Conservation (phyloP, 1,140 invertebrate species). For the Sogatella furcifera region DNA sequence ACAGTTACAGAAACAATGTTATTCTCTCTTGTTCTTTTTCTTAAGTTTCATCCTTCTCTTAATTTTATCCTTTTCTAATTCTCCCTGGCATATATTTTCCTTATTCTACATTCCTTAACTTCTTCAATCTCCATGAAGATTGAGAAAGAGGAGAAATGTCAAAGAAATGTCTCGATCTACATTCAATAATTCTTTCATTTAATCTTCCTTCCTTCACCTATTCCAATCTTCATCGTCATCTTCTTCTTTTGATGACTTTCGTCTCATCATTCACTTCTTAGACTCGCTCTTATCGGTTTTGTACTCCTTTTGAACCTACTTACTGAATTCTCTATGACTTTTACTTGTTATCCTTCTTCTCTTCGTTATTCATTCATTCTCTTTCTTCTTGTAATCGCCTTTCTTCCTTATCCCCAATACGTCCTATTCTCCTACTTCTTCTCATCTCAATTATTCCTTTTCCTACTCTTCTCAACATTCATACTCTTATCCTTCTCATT, state of each 20-base stretch:
- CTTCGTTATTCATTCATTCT: neutral
- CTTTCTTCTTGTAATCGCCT: neutral
- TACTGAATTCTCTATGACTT: neutral
- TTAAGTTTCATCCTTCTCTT: too few relatives aligned
- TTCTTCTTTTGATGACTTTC: too few relatives aligned
- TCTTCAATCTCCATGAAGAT: neutral
- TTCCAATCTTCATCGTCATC: neutral
- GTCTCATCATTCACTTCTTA: too few relatives aligned
- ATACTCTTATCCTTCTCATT: neutral
- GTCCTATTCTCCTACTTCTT: neutral
- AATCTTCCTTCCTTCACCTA: too few relatives aligned
- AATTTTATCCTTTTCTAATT: conserved; percentile 7
- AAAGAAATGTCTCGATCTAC: too few relatives aligned
- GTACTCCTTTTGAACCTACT: too few relatives aligned
- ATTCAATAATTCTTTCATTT: too few relatives aligned
- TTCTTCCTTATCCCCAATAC: neutral
- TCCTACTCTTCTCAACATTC: neutral
- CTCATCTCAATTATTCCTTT: neutral
- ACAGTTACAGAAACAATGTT: too few relatives aligned
- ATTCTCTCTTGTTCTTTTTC: too few relatives aligned
- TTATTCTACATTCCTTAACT: neutral
- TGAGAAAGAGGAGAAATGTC: too few relatives aligned
- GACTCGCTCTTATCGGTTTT: too few relatives aligned
- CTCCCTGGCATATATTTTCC: neutral
- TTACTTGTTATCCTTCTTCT: neutral